Evolutionary conservation across 2,888 invertebrate genomes (phyloP).

Genomic region (Pyrrhia umbra): DNA sequence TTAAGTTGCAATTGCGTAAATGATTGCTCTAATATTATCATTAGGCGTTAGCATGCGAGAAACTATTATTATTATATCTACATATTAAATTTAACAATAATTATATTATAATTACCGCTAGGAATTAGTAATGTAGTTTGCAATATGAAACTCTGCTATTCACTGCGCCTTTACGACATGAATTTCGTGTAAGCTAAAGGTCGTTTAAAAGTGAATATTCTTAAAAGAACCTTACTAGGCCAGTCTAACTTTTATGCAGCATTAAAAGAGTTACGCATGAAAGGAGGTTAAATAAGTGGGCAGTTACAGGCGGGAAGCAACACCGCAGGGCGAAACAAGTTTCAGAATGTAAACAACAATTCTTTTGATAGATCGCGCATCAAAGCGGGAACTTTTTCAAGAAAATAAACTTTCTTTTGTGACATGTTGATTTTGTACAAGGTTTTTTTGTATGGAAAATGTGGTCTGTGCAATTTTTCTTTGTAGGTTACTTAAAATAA

Average conservation of each 20-base stretch:
- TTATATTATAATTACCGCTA: not conserved
- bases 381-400: slow-evolving; percentile 51
- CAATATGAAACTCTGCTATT: slow-evolving; percentile 2
- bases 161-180: slow-evolving; percentile 5
- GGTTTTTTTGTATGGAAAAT: slow-evolving; percentile 10
- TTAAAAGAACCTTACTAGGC: slow-evolving; percentile 9
- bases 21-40: slow-evolving; percentile 42
- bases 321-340: slow-evolving; percentile 47
- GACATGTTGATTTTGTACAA: slow-evolving; percentile 51
- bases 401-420: slow-evolving; percentile 53
- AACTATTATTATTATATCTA: not conserved
- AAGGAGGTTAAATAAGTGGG: slow-evolving; percentile 45
- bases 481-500: not conserved
- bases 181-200: slow-evolving; percentile 2
- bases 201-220: not conserved
- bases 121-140: not conserved
- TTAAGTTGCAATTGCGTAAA: slow-evolving; percentile 22
- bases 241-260: slow-evolving; percentile 30
- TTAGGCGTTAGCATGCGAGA: slow-evolving; percentile 38
- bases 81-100: slow-evolving; percentile 21
- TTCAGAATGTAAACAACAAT: slow-evolving; percentile 54
- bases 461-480: not conserved
- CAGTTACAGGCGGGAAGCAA: slow-evolving; percentile 43
- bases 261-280: slow-evolving; percentile 45
- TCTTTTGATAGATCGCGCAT: slow-evolving; percentile 59